Percentiles rank a stretch among this genome's conserved stretches.
These are phyloP conservation scores for Thripadectes ignobilis DNA, from an alignment of 2,797 vertebrate species.

Conservation along the genomic window DNA sequence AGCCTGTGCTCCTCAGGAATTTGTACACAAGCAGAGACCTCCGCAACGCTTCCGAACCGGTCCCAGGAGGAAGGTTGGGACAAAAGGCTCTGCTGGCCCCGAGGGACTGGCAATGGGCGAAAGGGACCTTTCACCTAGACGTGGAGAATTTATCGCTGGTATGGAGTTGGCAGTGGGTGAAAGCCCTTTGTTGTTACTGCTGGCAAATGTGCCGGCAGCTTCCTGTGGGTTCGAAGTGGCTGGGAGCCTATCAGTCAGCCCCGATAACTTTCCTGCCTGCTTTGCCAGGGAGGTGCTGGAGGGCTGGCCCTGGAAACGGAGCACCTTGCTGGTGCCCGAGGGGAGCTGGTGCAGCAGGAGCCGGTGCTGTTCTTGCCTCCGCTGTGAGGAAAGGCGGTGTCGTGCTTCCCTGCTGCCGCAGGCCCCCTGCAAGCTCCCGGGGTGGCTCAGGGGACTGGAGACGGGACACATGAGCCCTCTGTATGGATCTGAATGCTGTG, in stretches of 20 bases:
- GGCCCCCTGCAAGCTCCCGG: neutral
- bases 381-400: neutral
- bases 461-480: too few relatives aligned
- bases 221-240: neutral
- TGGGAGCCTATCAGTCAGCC: neutral
- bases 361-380: neutral
- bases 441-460: neutral
- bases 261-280: neutral
- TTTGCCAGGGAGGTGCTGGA: neutral
- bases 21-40: neutral
- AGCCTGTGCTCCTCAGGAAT: neutral
- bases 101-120: neutral
- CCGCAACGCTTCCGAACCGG: neutral
- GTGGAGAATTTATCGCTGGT: neutral
- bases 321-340: neutral
- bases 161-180: neutral
- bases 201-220: neutral
- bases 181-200: neutral
- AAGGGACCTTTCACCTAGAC: neutral
- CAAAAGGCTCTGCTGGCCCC: neutral
- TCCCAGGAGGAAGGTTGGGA: neutral
- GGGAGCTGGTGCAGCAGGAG: too few relatives aligned
- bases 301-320: neutral
- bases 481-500: rapidly evolving
- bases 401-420: neutral